These are phyloP conservation scores for Dicentrarchus labrax DNA, from an alignment of 2,113 vertebrate species.

Conservation along the genomic window DNA sequence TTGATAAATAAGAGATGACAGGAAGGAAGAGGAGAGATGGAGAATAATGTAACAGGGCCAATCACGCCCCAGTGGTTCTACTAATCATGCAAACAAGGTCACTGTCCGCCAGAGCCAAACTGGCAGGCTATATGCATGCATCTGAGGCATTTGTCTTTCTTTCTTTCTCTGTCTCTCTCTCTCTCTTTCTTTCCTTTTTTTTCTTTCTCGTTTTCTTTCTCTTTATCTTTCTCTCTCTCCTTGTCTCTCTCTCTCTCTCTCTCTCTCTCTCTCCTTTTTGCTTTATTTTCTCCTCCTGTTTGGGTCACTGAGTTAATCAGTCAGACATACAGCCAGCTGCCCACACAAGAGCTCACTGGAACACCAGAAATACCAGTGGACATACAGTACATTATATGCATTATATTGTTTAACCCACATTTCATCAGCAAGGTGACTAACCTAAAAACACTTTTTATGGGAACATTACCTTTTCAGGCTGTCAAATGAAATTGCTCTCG, in stretches of 20 bases:
- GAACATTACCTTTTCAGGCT: not conserved
- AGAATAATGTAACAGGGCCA: conserved; percentile 74
- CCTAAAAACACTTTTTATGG: not conserved
- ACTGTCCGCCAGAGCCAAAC: conserved; percentile 77
- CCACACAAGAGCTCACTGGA: conserved; percentile 27
- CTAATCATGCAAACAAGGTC: conserved; percentile 85
- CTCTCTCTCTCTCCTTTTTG: not conserved
- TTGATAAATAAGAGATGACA: conserved; percentile 80
- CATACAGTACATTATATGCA: not conserved
- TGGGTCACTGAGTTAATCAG: conserved; percentile 57
- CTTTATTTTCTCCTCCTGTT: conserved; percentile 60
- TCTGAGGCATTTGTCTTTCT: conserved; percentile 52
- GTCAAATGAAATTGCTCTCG: not conserved
- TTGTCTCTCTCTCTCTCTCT: conserved; percentile 14
- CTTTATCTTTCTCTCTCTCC: not conserved
- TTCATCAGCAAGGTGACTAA: not conserved
- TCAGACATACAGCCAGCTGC: conserved; percentile 38
- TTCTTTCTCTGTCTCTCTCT: not conserved
- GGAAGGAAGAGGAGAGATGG: conserved; percentile 63
- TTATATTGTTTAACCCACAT: conserved; percentile 1
- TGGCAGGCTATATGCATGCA: conserved; percentile 68
- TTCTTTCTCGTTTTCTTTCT: conserved; percentile 7
- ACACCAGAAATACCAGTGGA: conserved; percentile 15
- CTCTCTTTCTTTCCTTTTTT: conserved; percentile 2
- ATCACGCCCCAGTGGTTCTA: conserved; percentile 79